Evolutionary conservation across 2,797 vertebrate genomes (phyloP), one percentile per base, ranked within the genome.

Genomic region (Tangara arthus): DNA sequence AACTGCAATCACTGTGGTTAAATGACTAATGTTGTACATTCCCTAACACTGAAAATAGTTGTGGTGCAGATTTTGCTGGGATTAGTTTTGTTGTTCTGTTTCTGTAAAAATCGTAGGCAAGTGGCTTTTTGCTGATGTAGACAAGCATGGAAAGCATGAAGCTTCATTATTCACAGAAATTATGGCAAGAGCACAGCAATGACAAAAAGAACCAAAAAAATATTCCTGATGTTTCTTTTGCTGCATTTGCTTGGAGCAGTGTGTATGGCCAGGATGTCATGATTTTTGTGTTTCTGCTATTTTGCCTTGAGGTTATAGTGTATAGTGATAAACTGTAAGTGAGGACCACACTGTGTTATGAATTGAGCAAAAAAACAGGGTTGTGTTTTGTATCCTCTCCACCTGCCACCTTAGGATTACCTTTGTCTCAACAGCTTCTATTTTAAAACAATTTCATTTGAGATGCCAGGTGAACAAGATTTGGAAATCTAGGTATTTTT

Each of bases 41-140:
- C 55, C 27, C 35, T 71, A 80, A 78, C 59, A 52, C 34, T 83
- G 79, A 90, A 93, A 94, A 87, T 59, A 81, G 57, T 87, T 92
- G 60, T 75, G 84, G 65, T 63, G 47, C 52, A 77, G 65, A 90
- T 91, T 93, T 93, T 81, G 24, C 85, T 95, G 87, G 65, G 42
- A 71, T 95, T 92, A 68, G 52, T 85, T 87, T 59, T 95, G 80
- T 88, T 90, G 63, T 68, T 94, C 55, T 90, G 19, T 95, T 94
- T 93, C 61, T 90, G 52, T 79, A 83, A 84, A 91, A 80, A 82
- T 69, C 55, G 65, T 78, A 50, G n/a, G 47, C 71, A 90, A 84
- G 56, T 77, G 75, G 68, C 68, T 91, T 95, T 92, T 82, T 88
- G 88, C 84, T 93, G 78, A 89, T 92, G 70, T 56, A 88, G 64